These are phyloP conservation scores for Nylanderia fulva DNA, from an alignment of 1,140 invertebrate species.

Conservation along the genomic window DNA sequence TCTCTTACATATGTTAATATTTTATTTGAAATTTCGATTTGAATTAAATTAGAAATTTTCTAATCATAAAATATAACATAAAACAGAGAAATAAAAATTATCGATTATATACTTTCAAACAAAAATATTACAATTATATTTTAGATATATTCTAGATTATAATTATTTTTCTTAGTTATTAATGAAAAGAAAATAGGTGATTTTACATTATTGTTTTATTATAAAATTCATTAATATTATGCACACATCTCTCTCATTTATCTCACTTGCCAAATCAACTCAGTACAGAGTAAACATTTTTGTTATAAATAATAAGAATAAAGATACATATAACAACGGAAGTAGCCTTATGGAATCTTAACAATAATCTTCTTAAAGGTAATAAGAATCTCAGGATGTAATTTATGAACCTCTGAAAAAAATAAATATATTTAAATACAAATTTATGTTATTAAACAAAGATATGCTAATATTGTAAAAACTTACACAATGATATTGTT, in stretches of 20 bases:
- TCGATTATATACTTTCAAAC: background rate
- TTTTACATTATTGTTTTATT: conserved; percentile 76
- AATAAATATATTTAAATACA: background rate
- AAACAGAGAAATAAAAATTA: background rate
- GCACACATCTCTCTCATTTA: conserved; percentile 71
- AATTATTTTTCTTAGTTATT: background rate
- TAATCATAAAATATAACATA: conserved; percentile 7
- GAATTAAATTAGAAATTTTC: conserved; percentile 5
- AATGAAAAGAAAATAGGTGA: background rate
- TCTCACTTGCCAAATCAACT: conserved; percentile 72
- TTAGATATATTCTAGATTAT: background rate
- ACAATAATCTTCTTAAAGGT: conserved; percentile 65
- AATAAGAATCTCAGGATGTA: conserved; percentile 29
- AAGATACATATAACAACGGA: conserved; percentile 29
- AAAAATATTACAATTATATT: background rate
- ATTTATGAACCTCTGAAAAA: conserved; percentile 81
- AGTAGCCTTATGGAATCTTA: conserved; percentile 68
- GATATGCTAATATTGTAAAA: conserved; percentile 10
- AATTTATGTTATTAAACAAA: background rate
- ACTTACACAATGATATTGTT: conserved; percentile 99
- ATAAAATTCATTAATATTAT: conserved; percentile 78
- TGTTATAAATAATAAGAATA: conserved; percentile 79
- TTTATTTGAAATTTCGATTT: conserved; percentile 35
- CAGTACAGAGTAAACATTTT: conserved; percentile 72
- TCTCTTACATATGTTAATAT: background rate